phyloP scores from a whole-genome alignment of 2,888 invertebrate species.

The Drosophila anceps region DNA sequence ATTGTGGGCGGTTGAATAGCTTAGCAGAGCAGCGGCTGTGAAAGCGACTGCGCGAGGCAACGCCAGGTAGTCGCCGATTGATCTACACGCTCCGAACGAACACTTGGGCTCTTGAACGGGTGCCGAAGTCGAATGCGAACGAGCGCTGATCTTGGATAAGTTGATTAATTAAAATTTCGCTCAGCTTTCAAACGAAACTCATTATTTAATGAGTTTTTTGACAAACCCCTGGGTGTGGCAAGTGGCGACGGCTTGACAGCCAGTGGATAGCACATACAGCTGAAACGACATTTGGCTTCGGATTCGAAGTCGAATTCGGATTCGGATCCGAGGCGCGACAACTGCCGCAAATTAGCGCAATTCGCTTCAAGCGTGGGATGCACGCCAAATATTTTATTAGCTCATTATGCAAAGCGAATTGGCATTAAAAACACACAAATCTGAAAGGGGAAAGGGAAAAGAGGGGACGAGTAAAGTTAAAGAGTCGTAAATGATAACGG shows the following conservation, averaged over 20 bases:
- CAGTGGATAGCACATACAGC: slow-evolving; percentile 23
- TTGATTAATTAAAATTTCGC: slow-evolving; percentile 80
- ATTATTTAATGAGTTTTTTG: slow-evolving; percentile 80
- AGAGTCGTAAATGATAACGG: slow-evolving; percentile 37
- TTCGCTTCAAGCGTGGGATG: slow-evolving; percentile 74
- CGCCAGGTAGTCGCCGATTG: slow-evolving; percentile 5
- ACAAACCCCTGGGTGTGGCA: slow-evolving; percentile 72
- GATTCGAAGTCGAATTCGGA: slow-evolving; percentile 27
- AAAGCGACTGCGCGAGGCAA: background rate
- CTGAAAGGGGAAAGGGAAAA: slow-evolving; percentile 3
- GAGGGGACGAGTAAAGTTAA: slow-evolving; percentile 35
- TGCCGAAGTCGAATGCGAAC: background rate
- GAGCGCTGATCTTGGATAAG: slow-evolving; percentile 58
- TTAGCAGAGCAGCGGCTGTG: slow-evolving; percentile 36
- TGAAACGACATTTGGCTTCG: slow-evolving; percentile 26
- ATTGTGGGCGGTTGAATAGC: slow-evolving; percentile 76
- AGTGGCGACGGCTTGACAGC: slow-evolving; percentile 31
- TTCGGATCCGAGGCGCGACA: slow-evolving; percentile 76
- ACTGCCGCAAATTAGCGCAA: slow-evolving; percentile 80
- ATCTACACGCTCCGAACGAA: slow-evolving; percentile 59
- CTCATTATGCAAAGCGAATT: slow-evolving; percentile 80
- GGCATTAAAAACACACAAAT: slow-evolving; percentile 42
- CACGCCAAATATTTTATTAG: slow-evolving; percentile 81
- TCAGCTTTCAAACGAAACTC: slow-evolving; percentile 73
- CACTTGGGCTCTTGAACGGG: slow-evolving; percentile 9